phyloP scores from a whole-genome alignment of 2,888 invertebrate genomes.

The Anoncus sp. region DNA sequence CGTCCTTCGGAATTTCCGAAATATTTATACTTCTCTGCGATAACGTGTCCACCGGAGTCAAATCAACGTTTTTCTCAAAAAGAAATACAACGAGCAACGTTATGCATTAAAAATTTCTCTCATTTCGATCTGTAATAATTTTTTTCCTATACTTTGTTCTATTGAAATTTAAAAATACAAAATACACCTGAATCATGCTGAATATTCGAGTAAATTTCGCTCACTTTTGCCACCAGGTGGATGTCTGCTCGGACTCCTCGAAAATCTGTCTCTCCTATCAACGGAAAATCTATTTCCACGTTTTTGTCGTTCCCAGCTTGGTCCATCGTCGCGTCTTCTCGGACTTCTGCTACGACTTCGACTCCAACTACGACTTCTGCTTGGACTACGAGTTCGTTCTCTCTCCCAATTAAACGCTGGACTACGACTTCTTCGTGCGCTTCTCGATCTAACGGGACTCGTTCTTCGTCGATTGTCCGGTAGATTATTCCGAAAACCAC shows the following conservation, averaged over 20 bases:
- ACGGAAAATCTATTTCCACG: constrained; percentile 64
- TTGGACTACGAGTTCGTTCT: constrained; percentile 74
- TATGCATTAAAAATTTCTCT: too few species aligned
- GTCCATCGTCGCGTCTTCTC: constrained; percentile 72
- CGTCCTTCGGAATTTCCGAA: too few species aligned
- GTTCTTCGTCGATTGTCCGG: constrained; percentile 69
- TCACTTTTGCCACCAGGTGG: constrained; percentile 32
- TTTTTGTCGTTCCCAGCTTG: constrained; percentile 56
- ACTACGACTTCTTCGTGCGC: constrained; percentile 70
- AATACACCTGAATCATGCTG: too few species aligned
- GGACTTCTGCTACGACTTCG: constrained; percentile 79
- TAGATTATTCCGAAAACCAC: constrained; percentile 59
- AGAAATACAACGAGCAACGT: too few species aligned
- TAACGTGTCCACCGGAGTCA: too few species aligned
- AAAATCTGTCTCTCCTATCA: constrained; percentile 75
- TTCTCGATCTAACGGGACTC: constrained; percentile 67
- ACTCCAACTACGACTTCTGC: constrained; percentile 77
- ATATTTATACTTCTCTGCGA: too few species aligned
- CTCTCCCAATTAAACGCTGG: constrained; percentile 74
- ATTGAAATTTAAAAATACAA: too few species aligned
- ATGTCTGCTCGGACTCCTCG: constrained; percentile 73
- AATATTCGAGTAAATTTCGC: constrained; percentile 3
- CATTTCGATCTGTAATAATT: too few species aligned
- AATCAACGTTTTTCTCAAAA: too few species aligned
- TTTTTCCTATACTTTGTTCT: too few species aligned